Conservation (phyloP, 2,888 invertebrate species). For the Cerastoderma edule region DNA sequence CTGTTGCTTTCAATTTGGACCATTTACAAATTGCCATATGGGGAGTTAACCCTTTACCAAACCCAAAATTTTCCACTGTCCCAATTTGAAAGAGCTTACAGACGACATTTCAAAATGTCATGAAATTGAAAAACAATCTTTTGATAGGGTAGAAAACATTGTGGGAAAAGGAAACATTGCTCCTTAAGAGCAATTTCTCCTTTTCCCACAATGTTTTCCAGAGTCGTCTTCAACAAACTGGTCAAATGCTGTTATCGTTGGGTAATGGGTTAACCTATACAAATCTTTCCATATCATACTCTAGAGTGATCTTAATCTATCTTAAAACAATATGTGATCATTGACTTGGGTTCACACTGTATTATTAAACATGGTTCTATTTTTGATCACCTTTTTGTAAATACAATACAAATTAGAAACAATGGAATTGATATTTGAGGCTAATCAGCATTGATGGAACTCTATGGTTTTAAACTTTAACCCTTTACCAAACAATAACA, state of each 20-base stretch:
- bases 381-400: too few relatives aligned
- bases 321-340: conserved; percentile 5
- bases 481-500: too few relatives aligned
- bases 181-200: background rate
- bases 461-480: too few relatives aligned
- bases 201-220: conserved; percentile 5
- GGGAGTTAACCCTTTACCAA: too few relatives aligned
- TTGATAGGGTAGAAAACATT: conserved; percentile 4
- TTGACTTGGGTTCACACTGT: conserved; percentile 12
- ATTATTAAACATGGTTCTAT: too few relatives aligned
- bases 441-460: too few relatives aligned
- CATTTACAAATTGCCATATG: too few relatives aligned
- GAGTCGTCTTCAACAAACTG: background rate
- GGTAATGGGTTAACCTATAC: background rate
- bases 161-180: background rate
- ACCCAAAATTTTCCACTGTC: too few relatives aligned
- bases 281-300: background rate
- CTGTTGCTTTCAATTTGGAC: too few relatives aligned
- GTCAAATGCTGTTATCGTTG: background rate
- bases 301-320: background rate
- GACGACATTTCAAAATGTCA: background rate
- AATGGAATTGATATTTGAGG: too few relatives aligned
- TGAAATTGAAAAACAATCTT: background rate
- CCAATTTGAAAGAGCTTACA: too few relatives aligned
- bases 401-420: too few relatives aligned